These are phyloP conservation scores for Denticeps clupeoides DNA, from an alignment of 2,797 vertebrate species.

Conservation along the genomic window DNA sequence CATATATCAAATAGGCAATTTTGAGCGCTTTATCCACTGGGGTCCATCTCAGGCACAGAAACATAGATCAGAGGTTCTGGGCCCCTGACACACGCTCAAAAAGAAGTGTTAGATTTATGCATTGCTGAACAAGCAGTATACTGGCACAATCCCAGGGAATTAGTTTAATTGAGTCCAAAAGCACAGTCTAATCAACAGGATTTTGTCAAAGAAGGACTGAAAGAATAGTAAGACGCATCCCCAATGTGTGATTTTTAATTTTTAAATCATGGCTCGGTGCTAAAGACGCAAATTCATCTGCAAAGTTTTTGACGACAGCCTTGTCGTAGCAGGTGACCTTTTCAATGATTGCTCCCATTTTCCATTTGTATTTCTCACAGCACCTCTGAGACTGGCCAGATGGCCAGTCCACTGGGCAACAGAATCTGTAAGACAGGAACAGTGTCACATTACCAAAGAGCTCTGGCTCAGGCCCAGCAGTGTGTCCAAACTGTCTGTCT, in stretches of 20 bases:
- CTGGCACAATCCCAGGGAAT: constrained; percentile 45
- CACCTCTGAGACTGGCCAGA: constrained; percentile 54
- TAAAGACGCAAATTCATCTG: no score
- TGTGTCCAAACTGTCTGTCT: constrained; percentile 3
- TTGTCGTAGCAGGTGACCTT: constrained; percentile 41
- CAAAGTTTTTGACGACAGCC: constrained; percentile 19
- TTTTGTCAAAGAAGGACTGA: constrained; percentile 44
- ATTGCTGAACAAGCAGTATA: constrained; percentile 43
- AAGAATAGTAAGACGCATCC: no score
- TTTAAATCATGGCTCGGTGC: no score
- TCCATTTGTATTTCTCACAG: constrained; percentile 42
- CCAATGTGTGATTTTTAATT: no score
- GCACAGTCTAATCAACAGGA: constrained; percentile 45
- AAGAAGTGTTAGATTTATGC: constrained; percentile 39
- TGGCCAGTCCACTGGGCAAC: constrained; percentile 54
- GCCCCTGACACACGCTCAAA: constrained; percentile 30
- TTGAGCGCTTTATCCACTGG: constrained; percentile 63
- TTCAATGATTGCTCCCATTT: constrained; percentile 50
- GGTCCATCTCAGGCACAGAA: constrained; percentile 55
- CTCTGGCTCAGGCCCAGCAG: constrained; percentile 41
- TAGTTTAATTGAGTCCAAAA: constrained; percentile 41
- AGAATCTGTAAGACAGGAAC: constrained; percentile 51
- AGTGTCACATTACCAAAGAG: constrained; percentile 33
- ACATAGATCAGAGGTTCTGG: constrained; percentile 57
- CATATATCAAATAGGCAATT: constrained; percentile 66